phyloP scores from a whole-genome alignment of 2,888 invertebrate species.

The Hirtodrosophila trivittata region DNA sequence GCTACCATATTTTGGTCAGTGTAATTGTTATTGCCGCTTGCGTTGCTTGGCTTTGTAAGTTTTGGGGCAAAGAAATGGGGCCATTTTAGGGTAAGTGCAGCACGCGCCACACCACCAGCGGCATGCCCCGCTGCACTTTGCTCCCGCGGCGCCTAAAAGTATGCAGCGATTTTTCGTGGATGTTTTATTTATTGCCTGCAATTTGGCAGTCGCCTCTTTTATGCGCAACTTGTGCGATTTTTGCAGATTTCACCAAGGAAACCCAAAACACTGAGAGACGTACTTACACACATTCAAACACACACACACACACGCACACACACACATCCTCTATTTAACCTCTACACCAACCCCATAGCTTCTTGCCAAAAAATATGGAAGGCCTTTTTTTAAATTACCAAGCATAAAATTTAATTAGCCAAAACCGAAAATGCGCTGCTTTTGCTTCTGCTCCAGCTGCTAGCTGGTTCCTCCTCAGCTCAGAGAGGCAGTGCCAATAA shows the following conservation, averaged over 20 bases:
- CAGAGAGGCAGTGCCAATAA: constrained; percentile 32
- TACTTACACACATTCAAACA: constrained; percentile 25
- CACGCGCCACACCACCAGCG: constrained; percentile 11
- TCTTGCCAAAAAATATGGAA: constrained; percentile 36
- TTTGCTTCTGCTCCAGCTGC: constrained; percentile 30
- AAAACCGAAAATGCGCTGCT: constrained; percentile 67
- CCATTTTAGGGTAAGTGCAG: constrained; percentile 34
- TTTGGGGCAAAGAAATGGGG: constrained; percentile 42
- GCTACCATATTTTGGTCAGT: constrained; percentile 14
- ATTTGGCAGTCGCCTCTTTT: constrained; percentile 64
- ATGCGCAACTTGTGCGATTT: constrained; percentile 63
- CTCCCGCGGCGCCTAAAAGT: constrained; percentile 47
- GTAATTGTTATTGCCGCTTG: constrained; percentile 18
- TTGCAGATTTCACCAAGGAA: constrained; percentile 45
- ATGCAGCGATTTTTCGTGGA: constrained; percentile 71
- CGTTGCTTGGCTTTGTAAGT: constrained; percentile 28
- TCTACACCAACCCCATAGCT: too few species aligned
- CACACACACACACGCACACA: background rate
- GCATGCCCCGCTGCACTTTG: background rate
- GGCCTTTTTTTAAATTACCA: constrained; percentile 77
- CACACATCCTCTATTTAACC: constrained; percentile 6
- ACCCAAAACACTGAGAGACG: constrained; percentile 32
- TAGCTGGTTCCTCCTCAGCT: too few species aligned
- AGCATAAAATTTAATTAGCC: constrained; percentile 79
- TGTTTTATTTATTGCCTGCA: constrained; percentile 73